Percentiles rank a stretch among this genome's conserved stretches.
Evolutionary conservation across 2,113 vertebrate species (phyloP).

Genomic region (Ochotona curzoniae): DNA sequence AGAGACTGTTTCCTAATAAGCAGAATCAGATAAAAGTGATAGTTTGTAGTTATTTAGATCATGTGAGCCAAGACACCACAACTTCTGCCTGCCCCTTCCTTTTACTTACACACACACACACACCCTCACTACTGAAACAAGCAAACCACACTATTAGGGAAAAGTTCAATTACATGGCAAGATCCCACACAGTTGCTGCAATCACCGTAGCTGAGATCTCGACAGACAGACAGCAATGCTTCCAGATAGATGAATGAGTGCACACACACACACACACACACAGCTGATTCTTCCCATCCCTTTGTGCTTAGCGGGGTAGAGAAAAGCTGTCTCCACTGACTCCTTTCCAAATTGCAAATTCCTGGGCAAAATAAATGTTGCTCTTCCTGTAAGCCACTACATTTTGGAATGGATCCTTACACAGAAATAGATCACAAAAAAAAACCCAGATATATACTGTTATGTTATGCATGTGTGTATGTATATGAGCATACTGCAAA

Average conservation of each 20-base stretch:
- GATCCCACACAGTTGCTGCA: background rate
- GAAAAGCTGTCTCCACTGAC: background rate
- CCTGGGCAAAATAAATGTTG: slow-evolving; percentile 25
- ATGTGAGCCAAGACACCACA: background rate
- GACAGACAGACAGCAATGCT: background rate
- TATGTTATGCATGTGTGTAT: background rate
- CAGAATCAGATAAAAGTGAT: background rate
- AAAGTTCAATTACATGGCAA: background rate
- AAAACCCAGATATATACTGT: too few relatives aligned
- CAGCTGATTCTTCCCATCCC: background rate
- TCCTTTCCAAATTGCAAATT: background rate
- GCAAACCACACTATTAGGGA: background rate
- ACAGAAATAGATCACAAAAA: background rate
- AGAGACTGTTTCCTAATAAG: background rate
- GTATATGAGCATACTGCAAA: too few relatives aligned
- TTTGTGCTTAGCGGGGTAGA: background rate
- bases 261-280: background rate
- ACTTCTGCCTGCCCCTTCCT: background rate
- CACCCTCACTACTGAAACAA: background rate
- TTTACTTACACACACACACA: too few relatives aligned
- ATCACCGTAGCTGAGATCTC: background rate
- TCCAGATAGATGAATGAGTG: background rate
- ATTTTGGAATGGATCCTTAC: background rate
- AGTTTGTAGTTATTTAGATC: background rate
- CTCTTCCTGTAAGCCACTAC: background rate